phyloP scores from a whole-genome alignment of 2,797 vertebrate species.

The Tamandua tetradactyla region DNA sequence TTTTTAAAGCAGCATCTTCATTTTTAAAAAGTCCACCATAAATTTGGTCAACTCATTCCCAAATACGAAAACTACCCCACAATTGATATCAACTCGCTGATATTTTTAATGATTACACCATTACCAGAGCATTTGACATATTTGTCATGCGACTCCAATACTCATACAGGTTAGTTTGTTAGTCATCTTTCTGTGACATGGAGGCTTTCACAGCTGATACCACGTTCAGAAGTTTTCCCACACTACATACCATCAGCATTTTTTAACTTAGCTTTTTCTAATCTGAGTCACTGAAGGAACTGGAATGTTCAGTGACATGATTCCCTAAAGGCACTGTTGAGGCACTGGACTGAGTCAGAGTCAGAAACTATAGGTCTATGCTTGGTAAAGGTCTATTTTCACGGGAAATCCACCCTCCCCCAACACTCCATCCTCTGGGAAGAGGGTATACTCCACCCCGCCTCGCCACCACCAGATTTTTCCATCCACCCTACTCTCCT shows the following conservation, averaged over 20 bases:
- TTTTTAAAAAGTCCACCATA: neutral
- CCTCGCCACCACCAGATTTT: neutral
- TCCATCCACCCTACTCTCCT: neutral
- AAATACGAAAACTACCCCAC: neutral
- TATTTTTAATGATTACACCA: neutral
- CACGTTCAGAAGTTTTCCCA: neutral
- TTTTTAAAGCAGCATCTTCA: constrained; percentile 31
- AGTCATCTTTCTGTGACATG: neutral
- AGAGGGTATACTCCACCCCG: neutral
- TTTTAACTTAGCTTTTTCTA: constrained; percentile 7
- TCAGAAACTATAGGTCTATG: neutral
- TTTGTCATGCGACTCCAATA: neutral
- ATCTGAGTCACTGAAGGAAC: neutral
- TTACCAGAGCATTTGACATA: neutral
- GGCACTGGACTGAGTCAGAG: neutral
- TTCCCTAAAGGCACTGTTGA: neutral
- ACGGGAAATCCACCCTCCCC: neutral
- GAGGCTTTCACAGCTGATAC: neutral
- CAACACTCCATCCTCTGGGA: neutral
- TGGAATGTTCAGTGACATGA: neutral
- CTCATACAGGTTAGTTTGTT: neutral
- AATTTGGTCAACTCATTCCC: neutral
- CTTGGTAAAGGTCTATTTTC: neutral
- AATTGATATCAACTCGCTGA: neutral
- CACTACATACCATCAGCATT: neutral